Percentiles rank a stretch among this genome's conserved stretches.
phyloP scores from a whole-genome alignment of 2,113 vertebrate genomes.

The Ellobius talpinus region DNA sequence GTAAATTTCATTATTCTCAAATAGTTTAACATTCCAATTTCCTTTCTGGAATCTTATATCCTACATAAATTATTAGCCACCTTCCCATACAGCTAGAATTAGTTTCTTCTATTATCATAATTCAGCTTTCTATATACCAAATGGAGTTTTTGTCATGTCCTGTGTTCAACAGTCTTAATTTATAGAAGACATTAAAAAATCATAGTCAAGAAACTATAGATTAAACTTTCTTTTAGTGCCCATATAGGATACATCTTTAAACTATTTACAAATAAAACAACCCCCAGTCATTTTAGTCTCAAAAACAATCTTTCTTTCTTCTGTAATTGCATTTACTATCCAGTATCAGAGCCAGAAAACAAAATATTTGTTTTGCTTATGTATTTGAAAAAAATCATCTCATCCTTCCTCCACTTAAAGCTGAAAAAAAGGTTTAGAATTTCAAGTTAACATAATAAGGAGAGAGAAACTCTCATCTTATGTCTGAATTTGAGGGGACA shows the following conservation, averaged over 20 bases:
- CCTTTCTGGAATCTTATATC: not conserved
- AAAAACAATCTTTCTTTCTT: not conserved
- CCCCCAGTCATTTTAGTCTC: not conserved
- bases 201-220: not conserved
- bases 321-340: not conserved
- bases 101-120: not conserved
- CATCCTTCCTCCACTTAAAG: not conserved
- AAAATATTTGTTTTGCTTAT: conserved; percentile 4
- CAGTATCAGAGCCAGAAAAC: not conserved
- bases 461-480: not conserved
- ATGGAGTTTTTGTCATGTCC: not conserved
- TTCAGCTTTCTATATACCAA: not conserved
- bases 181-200: not conserved
- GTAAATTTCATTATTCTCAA: not conserved
- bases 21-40: not conserved
- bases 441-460: not conserved
- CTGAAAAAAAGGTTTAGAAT: not conserved
- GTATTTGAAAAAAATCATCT: not conserved
- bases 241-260: not conserved
- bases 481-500: not conserved
- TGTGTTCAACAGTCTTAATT: not conserved
- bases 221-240: not conserved
- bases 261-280: not conserved
- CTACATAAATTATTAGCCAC: not conserved
- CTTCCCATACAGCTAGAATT: not conserved